phyloP scores from a whole-genome alignment of 2,113 vertebrate genomes.

The Bolborhynchus lineola region DNA sequence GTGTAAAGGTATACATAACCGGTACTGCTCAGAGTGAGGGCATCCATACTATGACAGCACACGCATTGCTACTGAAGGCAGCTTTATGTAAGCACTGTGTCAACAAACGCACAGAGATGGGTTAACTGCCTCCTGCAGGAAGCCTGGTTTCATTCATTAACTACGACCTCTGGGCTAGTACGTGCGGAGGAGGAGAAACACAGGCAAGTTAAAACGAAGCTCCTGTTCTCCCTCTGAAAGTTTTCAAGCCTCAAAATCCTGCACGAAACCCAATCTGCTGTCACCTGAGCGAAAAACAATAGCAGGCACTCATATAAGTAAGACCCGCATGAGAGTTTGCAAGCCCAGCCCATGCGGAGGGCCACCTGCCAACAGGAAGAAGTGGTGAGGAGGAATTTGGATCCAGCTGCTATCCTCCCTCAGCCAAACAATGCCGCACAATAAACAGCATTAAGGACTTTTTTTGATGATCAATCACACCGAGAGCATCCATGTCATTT shows the following conservation, averaged over 20 bases:
- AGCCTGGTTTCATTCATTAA: constrained; percentile 51
- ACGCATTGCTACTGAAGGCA: neutral
- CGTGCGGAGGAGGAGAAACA: neutral
- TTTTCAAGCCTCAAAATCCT: neutral
- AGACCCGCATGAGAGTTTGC: neutral
- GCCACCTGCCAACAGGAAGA: constrained; percentile 56
- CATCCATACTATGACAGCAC: neutral
- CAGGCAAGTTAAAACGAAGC: neutral
- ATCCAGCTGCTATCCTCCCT: constrained; percentile 32
- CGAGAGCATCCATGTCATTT: neutral
- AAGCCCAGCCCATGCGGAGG: neutral
- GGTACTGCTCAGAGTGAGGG: neutral
- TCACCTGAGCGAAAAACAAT: neutral
- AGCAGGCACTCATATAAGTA: neutral
- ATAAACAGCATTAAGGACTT: constrained; percentile 14
- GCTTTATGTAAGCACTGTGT: neutral
- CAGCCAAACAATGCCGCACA: neutral
- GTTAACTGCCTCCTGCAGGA: neutral
- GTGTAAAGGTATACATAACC: neutral
- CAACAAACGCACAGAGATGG: neutral
- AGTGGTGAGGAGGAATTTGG: constrained; percentile 27
- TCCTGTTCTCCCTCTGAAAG: neutral
- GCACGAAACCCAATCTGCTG: neutral
- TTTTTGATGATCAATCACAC: neutral
- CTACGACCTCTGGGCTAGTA: constrained; percentile 7